A percentile compares a stretch with the other conserved stretches of the same genome.
Evolutionary conservation across 1,140 invertebrate species (phyloP).

Genomic region (Mercenaria mercenaria): DNA sequence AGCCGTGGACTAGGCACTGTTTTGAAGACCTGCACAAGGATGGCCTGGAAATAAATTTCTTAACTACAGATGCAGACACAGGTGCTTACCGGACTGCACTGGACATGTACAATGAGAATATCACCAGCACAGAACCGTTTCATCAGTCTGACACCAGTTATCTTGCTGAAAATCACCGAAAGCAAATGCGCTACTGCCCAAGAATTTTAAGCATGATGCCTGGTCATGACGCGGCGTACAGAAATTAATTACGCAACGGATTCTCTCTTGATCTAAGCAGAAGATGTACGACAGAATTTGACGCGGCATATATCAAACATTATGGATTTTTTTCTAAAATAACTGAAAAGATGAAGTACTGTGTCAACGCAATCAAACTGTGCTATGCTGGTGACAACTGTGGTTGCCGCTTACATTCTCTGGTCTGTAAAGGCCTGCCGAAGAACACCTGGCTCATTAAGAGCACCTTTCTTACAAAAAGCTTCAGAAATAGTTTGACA

Average conservation of each 20-base stretch:
- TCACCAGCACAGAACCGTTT: background rate
- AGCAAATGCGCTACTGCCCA: too few relatives aligned
- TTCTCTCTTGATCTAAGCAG: background rate
- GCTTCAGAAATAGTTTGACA: background rate
- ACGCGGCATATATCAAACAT: too few relatives aligned
- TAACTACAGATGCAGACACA: background rate
- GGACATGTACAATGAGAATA: background rate
- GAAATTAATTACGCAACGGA: background rate
- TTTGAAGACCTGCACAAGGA: too few relatives aligned
- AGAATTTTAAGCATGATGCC: too few relatives aligned
- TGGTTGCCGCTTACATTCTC: background rate
- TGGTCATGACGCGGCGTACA: too few relatives aligned
- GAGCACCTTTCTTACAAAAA: background rate
- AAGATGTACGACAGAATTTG: slow-evolving; percentile 4
- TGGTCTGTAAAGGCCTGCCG: background rate
- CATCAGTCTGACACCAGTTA: background rate
- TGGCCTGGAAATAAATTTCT: background rate
- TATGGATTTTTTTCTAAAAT: background rate
- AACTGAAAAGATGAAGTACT: background rate
- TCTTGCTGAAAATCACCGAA: background rate
- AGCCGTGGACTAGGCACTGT: background rate
- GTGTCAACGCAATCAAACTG: background rate
- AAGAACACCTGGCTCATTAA: background rate
- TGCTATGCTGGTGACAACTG: background rate
- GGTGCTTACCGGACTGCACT: background rate